Conservation (phyloP, 2,113 vertebrate species). For the Anhinga rufa region DNA sequence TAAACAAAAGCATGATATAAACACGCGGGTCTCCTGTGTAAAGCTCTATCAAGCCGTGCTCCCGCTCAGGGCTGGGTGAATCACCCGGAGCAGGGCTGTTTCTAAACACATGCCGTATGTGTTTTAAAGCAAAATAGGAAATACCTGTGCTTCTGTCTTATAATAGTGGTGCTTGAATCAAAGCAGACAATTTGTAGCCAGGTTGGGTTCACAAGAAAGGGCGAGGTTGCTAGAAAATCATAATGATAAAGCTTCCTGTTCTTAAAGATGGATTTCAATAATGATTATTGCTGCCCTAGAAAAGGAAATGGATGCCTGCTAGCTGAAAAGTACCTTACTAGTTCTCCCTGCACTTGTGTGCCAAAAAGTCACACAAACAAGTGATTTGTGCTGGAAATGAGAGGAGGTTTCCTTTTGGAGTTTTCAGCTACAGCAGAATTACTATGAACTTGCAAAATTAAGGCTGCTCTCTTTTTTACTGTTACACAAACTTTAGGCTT, state of each 20-base stretch:
- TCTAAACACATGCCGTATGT: not conserved
- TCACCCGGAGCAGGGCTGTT: not conserved
- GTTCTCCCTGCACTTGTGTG: not conserved
- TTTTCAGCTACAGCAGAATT: not conserved
- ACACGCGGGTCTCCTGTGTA: not conserved
- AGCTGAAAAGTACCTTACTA: slow-evolving; percentile 1
- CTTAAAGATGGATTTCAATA: slow-evolving; percentile 46
- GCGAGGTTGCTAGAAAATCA: slow-evolving; percentile 36
- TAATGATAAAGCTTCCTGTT: slow-evolving; percentile 61
- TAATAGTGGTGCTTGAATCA: not conserved
- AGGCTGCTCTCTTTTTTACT: not conserved
- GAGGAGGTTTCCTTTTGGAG: not conserved
- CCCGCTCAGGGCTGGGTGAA: not conserved
- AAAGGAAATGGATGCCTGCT: slow-evolving; percentile 33
- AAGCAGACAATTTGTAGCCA: not conserved
- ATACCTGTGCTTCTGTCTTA: not conserved
- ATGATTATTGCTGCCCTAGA: slow-evolving; percentile 11
- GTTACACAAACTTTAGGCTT: slow-evolving; percentile 20
- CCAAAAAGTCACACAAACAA: slow-evolving; percentile 12
- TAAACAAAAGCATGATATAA: not conserved
- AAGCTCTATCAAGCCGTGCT: not conserved
- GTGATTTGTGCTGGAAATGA: slow-evolving; percentile 10
- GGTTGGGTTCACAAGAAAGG: slow-evolving; percentile 34
- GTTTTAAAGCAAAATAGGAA: slow-evolving; percentile 46
- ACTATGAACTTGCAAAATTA: not conserved